Conservation (phyloP, 2,113 vertebrate genomes). For the Regulus satrapa region DNA sequence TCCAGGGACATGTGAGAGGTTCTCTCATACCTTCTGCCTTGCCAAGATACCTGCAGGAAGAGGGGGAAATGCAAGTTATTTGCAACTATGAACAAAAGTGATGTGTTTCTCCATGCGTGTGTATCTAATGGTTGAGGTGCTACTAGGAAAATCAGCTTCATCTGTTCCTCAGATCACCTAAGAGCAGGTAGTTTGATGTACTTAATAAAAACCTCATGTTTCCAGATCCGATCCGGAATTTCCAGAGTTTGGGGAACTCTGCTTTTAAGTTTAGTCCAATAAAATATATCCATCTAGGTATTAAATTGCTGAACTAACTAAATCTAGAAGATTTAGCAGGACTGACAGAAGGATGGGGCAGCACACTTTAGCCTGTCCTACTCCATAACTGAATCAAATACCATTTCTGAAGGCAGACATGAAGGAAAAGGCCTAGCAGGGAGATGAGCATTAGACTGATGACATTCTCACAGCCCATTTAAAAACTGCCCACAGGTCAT, state of each 20-base stretch:
- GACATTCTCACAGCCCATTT: not conserved
- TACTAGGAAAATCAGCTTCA: not conserved
- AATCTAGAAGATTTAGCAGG: not conserved
- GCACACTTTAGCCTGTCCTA: not conserved
- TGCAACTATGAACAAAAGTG: not conserved
- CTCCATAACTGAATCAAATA: not conserved
- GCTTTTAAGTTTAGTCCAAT: not conserved
- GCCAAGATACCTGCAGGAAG: conserved; percentile 29
- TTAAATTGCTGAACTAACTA: not conserved
- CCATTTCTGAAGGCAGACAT: not conserved
- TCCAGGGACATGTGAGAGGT: accelerated
- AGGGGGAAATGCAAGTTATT: conserved; percentile 7
- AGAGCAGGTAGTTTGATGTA: not conserved
- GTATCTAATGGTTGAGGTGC: not conserved
- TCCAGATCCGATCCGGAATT: not conserved
- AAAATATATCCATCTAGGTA: not conserved
- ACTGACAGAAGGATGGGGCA: not conserved
- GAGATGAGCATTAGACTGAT: not conserved
- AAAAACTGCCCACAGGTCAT: not conserved
- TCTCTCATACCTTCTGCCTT: conserved; percentile 49
- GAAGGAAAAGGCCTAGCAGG: not conserved
- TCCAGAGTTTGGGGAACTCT: not conserved
- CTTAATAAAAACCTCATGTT: not conserved
- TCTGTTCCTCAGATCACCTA: not conserved
- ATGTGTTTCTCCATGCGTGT: not conserved